Conservation (phyloP, 2,888 invertebrate species). For the Pristionchus entomophagus region DNA sequence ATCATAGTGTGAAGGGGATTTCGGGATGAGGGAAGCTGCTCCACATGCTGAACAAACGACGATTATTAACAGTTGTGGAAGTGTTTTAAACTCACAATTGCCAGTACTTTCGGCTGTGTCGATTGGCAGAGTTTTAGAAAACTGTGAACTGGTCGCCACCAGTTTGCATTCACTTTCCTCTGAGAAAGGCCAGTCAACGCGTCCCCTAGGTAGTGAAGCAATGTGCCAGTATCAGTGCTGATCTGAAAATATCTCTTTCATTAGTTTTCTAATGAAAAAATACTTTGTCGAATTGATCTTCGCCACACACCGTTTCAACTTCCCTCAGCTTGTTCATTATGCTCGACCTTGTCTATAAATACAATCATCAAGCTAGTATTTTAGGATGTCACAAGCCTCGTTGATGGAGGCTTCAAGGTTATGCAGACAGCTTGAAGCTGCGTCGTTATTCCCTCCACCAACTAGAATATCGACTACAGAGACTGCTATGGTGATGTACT, state of each 20-base stretch:
- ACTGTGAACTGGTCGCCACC: not conserved
- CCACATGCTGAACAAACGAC: not conserved
- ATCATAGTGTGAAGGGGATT: not conserved
- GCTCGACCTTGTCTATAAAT: not conserved
- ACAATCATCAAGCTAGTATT: not conserved
- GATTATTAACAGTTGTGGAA: not conserved
- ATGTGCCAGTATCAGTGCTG: not conserved
- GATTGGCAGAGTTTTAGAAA: not conserved
- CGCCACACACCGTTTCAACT: not conserved
- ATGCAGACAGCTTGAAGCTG: not conserved
- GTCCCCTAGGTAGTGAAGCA: not conserved
- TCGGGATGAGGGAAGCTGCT: not conserved
- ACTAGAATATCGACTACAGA: not conserved
- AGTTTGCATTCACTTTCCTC: not conserved
- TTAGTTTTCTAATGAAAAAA: not conserved
- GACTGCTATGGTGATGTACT: not conserved
- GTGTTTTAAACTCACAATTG: not conserved
- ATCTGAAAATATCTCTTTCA: not conserved
- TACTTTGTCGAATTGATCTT: not conserved
- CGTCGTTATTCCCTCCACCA: not conserved
- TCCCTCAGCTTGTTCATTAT: not conserved
- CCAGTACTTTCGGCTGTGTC: not conserved
- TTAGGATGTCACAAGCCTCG: not conserved
- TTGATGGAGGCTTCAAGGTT: not conserved
- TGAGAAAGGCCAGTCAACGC: not conserved